phyloP scores from a whole-genome alignment of 1,140 invertebrate species.

The Drosophila erecta region DNA sequence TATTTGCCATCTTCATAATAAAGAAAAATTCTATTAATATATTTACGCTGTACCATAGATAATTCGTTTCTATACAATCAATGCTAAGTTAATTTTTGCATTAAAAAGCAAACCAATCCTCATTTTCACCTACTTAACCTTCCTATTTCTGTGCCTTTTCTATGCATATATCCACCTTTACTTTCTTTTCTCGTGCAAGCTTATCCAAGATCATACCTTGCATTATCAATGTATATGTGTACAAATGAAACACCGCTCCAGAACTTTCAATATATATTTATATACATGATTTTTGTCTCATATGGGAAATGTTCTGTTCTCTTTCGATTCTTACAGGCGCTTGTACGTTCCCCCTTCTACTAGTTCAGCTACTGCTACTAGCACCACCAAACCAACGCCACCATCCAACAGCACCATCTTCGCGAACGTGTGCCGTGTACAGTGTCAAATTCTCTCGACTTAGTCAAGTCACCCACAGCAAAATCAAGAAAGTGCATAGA shows the following conservation, averaged over 20 bases:
- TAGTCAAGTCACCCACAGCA: slow-evolving; percentile 19
- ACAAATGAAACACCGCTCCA: slow-evolving; percentile 30
- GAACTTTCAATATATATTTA: slow-evolving; percentile 32
- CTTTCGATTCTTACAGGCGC: slow-evolving; percentile 78
- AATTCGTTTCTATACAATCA: neutral
- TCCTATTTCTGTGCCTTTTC: slow-evolving; percentile 21
- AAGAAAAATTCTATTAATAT: slow-evolving; percentile 43
- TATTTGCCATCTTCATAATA: slow-evolving; percentile 61
- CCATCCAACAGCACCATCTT: slow-evolving; percentile 2
- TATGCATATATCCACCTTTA: slow-evolving; percentile 24
- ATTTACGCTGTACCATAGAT: slow-evolving; percentile 10
- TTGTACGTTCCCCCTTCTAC: slow-evolving; percentile 37
- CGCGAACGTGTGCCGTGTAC: slow-evolving; percentile 52
- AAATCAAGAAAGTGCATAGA: slow-evolving; percentile 50
- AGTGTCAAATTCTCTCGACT: slow-evolving; percentile 31
- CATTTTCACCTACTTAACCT: slow-evolving; percentile 5
- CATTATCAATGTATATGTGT: slow-evolving; percentile 47
- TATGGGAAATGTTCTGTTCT: slow-evolving; percentile 77
- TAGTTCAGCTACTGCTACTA: slow-evolving; percentile 31
- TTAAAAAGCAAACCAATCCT: slow-evolving; percentile 7
- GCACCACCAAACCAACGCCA: slow-evolving; percentile 16
- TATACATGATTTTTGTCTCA: slow-evolving; percentile 62
- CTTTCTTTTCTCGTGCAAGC: slow-evolving; percentile 32
- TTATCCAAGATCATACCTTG: slow-evolving; percentile 46
- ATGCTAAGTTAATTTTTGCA: neutral